phyloP scores from a whole-genome alignment of 1,140 invertebrate species.

The Neodiprion virginianus region DNA sequence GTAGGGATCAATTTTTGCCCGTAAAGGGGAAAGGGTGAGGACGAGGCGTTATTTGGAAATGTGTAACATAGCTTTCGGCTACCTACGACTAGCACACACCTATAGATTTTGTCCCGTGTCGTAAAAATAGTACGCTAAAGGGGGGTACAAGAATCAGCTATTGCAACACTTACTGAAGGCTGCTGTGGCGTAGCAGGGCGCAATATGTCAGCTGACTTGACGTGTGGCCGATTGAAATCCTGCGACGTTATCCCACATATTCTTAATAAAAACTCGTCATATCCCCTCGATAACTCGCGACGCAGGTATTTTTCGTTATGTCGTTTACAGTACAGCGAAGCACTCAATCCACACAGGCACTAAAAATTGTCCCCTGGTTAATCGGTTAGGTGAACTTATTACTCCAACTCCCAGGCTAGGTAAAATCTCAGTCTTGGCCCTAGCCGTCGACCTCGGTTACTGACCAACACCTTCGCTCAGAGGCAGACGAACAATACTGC shows the following conservation, averaged over 20 bases:
- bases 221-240: conserved; percentile 57
- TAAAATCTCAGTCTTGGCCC: conserved; percentile 31
- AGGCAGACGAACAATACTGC: conserved; percentile 44
- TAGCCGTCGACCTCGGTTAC: conserved; percentile 21
- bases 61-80: no score
- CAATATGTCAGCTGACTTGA: conserved; percentile 64
- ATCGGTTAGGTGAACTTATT: conserved; percentile 3
- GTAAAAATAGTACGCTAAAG: conserved; percentile 24
- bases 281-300: conserved; percentile 17
- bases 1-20: neutral
- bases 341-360: neutral
- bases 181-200: conserved; percentile 61
- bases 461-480: conserved; percentile 32
- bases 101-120: conserved; percentile 9
- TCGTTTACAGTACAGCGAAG: neutral
- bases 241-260: conserved; percentile 60
- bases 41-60: neutral
- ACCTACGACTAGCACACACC: no score
- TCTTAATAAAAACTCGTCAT: conserved; percentile 44
- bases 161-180: conserved; percentile 59
- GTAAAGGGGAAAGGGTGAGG: neutral
- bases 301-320: conserved; percentile 15
- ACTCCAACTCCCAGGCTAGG: conserved; percentile 17
- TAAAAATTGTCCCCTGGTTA: conserved; percentile 4
- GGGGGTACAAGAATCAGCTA: conserved; percentile 23